A percentile compares a stretch with the other conserved stretches of the same genome.
Conservation (phyloP, 2,797 vertebrate genomes). For the Diplodus puntazzo region DNA sequence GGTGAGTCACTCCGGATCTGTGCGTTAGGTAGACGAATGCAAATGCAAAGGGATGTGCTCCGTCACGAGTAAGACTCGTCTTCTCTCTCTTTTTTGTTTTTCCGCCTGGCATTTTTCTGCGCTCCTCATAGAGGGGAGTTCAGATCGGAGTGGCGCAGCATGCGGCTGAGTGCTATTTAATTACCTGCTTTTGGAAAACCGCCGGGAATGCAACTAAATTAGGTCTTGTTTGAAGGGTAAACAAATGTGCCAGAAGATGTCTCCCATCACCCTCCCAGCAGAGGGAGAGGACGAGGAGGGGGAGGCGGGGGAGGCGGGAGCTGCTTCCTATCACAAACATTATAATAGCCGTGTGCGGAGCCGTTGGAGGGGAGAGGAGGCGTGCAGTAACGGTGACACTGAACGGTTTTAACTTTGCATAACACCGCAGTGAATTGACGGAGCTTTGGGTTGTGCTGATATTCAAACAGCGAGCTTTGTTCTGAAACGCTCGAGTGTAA, state of each 20-base stretch:
- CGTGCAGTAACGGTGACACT: slow-evolving; percentile 24
- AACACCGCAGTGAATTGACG: slow-evolving; percentile 28
- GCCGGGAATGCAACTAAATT: slow-evolving; percentile 67
- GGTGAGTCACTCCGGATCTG: slow-evolving; percentile 33
- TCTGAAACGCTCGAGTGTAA: slow-evolving; percentile 30
- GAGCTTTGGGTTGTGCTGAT: slow-evolving; percentile 29
- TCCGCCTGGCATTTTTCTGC: slow-evolving; percentile 11
- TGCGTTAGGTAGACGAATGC: not conserved
- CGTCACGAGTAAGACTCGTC: not conserved
- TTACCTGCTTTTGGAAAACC: slow-evolving; percentile 69
- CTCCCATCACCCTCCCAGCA: slow-evolving; percentile 59
- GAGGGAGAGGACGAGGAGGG: slow-evolving; percentile 33
- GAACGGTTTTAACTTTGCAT: slow-evolving; percentile 46
- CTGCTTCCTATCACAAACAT: slow-evolving; percentile 49
- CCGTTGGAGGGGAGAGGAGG: slow-evolving; percentile 39
- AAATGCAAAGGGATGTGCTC: slow-evolving; percentile 1
- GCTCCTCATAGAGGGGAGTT: slow-evolving; percentile 19
- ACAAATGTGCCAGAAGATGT: slow-evolving; percentile 67
- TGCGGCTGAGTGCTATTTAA: slow-evolving; percentile 63
- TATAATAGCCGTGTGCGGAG: slow-evolving; percentile 38
- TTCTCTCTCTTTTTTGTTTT: not conserved
- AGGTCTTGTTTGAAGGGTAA: slow-evolving; percentile 74
- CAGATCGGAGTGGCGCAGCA: slow-evolving; percentile 1
- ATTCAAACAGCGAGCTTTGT: slow-evolving; percentile 47
- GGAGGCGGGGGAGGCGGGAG: slow-evolving; percentile 9